These are phyloP conservation scores for Drosophila eugracilis DNA, from an alignment of 1,140 invertebrate species.

Conservation along the genomic window DNA sequence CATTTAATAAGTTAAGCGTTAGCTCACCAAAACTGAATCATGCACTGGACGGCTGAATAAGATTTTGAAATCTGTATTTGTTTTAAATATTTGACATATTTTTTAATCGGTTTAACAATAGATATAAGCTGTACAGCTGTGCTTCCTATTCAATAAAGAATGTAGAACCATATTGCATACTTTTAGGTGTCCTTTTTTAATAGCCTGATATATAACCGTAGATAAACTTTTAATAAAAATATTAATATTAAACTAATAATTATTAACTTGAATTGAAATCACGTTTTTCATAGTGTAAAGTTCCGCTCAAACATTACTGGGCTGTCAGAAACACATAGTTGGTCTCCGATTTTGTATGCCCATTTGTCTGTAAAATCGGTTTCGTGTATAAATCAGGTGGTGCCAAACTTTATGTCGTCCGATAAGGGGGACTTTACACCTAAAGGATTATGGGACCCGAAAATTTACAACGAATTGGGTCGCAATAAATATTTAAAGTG, in stretches of 20 bases:
- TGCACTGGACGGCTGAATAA: not conserved
- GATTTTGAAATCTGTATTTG: not conserved
- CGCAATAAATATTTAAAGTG: conserved; percentile 18
- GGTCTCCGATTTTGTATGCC: conserved; percentile 10
- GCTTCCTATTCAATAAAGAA: no score
- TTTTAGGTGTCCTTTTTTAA: not conserved
- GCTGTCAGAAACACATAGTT: conserved; percentile 6
- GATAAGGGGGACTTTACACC: conserved; percentile 6
- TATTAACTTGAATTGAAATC: not conserved
- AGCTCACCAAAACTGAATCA: conserved; percentile 8
- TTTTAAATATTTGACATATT: no score
- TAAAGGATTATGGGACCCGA: conserved; percentile 23
- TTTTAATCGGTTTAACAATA: no score
- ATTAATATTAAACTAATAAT: no score
- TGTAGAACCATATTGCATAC: not conserved
- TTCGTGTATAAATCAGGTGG: conserved; percentile 29
- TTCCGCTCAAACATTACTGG: not conserved
- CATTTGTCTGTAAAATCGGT: conserved; percentile 1
- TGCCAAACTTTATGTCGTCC: conserved; percentile 25
- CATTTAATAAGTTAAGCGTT: conserved; percentile 79
- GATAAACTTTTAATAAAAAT: no score
- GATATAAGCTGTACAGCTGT: no score
- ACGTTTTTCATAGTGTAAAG: not conserved
- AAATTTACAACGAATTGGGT: conserved; percentile 9
- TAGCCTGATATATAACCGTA: no score